Percentiles rank a stretch among this genome's conserved stretches.
phyloP scores from a whole-genome alignment of 2,113 vertebrate genomes.

The Podilymbus podiceps region DNA sequence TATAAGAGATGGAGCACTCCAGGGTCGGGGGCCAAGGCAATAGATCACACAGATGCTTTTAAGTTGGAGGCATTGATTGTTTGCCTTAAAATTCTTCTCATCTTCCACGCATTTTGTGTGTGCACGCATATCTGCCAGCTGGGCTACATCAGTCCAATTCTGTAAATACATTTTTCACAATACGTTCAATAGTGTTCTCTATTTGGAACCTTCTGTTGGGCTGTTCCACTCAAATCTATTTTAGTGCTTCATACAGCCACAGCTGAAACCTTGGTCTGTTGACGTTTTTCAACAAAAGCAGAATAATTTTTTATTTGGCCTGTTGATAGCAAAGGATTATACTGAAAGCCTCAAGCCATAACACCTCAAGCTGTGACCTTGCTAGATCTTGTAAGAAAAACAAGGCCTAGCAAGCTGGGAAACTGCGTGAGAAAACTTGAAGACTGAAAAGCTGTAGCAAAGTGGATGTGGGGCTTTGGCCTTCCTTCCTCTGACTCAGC shows the following conservation, averaged over 20 bases:
- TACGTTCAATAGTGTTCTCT: background rate
- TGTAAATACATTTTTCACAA: background rate
- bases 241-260: background rate
- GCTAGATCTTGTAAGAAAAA: background rate
- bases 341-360: background rate
- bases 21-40: background rate
- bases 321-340: background rate
- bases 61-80: background rate
- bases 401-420: background rate
- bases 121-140: background rate
- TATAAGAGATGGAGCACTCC: background rate
- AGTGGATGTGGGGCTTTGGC: background rate
- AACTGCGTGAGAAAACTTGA: background rate
- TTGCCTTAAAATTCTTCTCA: conserved; percentile 10
- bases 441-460: background rate
- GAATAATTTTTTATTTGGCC: background rate
- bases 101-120: background rate
- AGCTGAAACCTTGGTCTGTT: background rate
- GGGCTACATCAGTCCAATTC: background rate
- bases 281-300: background rate
- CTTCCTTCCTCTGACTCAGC: background rate
- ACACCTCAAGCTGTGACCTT: background rate
- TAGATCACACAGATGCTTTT: conserved; percentile 1
- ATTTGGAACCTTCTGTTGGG: background rate
- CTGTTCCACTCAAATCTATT: background rate